A percentile compares a stretch with the other conserved stretches of the same genome.
Conservation (phyloP, 2,113 vertebrate genomes). For the Rhegmatorhina hoffmannsi region DNA sequence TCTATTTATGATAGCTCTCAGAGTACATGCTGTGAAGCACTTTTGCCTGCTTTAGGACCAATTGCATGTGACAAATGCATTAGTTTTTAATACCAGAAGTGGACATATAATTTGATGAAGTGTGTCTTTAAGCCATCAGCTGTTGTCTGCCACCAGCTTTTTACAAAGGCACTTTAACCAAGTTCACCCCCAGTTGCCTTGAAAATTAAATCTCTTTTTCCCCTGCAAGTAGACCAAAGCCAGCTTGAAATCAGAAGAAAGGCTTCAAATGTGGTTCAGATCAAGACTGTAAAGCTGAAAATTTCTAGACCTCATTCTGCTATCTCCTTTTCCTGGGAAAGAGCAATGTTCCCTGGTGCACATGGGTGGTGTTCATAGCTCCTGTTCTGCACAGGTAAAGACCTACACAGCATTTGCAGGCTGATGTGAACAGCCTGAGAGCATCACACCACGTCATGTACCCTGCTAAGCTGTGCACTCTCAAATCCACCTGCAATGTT, state of each 20-base stretch:
- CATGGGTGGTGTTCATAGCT: neutral
- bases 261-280: neutral
- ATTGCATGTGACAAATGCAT: conserved; percentile 65
- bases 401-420: neutral
- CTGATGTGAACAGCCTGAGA: neutral
- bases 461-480: neutral
- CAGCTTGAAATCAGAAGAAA: neutral
- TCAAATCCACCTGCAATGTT: neutral
- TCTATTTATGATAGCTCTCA: conserved; percentile 63
- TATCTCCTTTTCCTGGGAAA: neutral
- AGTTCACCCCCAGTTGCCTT: neutral
- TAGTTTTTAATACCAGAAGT: conserved; percentile 54
- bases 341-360: fast-evolving
- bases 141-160: conserved; percentile 14
- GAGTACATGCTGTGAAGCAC: conserved; percentile 53
- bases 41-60: conserved; percentile 54
- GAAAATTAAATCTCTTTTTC: neutral
- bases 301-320: neutral
- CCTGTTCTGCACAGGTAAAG: neutral
- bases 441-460: neutral
- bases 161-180: neutral
- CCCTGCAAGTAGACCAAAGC: neutral
- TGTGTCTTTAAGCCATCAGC: conserved; percentile 25
- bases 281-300: neutral
- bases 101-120: conserved; percentile 30